Evolutionary conservation across 2,888 invertebrate species (phyloP), one percentile per base, ranked within the genome.

Genomic region (Papilio elwesi): DNA sequence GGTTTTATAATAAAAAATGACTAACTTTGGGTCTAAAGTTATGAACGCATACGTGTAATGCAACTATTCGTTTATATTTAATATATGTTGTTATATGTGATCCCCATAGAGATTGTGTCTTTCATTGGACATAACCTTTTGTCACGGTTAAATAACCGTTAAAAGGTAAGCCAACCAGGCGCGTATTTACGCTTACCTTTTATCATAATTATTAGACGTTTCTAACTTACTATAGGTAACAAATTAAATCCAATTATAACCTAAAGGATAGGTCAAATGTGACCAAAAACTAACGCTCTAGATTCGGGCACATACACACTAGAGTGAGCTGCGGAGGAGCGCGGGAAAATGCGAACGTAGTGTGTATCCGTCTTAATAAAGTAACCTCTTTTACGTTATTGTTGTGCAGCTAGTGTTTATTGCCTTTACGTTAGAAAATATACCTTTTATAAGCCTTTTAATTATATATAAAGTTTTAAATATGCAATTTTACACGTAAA

Each of bases 41-140:
- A 9, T 38, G n/a, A 59, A n/a, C n/a, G 38, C 9, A 8, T 59
- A 38, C 8, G n/a, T 38, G 6, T 9, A 59, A n/a, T 38, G 13
- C 38, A 13, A 26, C 8, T 49, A 0, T 36, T 59, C 13, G 12
- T 15, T 5, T 52, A 3, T n/a, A n/a, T 26, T 26, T 8, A 38
- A 38, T 0, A 59, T 9, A 64, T 49, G 36, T 36, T 57, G 51
- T 57, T 65, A 36, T 26, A 26, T 13, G 64, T 55, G 9, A 36
- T 38, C 10, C 55, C 36, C 7, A 12, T 52, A 36, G 52, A n/a
- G n/a, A 26, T 43, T 26, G 13, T 57, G 57, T 38, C 65, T 36
- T 55, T 64, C 36, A 13, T 59, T 11, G 57, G 38, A 71, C 71
- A 66, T 71, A 66, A 51, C 57, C 59, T 12, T 66, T 16, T 49